phyloP scores from a whole-genome alignment of 2,797 vertebrate genomes.

The Coccyzus lansbergi region DNA sequence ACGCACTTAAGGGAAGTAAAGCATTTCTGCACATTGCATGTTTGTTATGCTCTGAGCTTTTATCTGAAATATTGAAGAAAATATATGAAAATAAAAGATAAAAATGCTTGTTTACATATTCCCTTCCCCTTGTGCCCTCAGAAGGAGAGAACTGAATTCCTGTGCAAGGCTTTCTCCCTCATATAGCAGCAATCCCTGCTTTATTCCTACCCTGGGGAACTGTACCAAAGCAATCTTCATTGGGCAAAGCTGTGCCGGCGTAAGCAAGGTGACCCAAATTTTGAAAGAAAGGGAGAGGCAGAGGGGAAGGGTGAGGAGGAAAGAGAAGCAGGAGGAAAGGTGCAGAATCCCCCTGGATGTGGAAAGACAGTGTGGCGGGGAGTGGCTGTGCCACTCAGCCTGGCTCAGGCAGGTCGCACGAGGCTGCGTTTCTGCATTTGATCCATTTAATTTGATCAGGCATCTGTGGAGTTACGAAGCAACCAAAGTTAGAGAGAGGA shows the following conservation, averaged over 20 bases:
- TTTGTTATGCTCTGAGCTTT: not conserved
- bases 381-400: not conserved
- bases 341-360: not conserved
- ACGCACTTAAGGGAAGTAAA: not conserved
- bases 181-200: not conserved
- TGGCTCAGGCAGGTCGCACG: not conserved
- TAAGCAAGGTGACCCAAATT: slow-evolving; percentile 49
- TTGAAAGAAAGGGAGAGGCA: not conserved
- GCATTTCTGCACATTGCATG: not conserved
- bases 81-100: not conserved
- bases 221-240: not conserved
- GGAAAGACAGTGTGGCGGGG: not conserved
- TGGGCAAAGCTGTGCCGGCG: not conserved
- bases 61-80: not conserved
- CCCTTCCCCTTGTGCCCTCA: not conserved
- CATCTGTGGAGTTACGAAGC: not conserved
- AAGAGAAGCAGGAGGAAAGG: not conserved
- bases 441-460: not conserved
- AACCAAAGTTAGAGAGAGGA: not conserved
- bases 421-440: not conserved
- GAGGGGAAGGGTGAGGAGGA: not conserved
- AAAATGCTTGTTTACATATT: not conserved
- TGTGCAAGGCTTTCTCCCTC: not conserved
- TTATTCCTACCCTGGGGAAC: not conserved
- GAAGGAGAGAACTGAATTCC: not conserved